These are phyloP conservation scores for Spea bombifrons DNA, from an alignment of 2,113 vertebrate species.

Conservation along the genomic window DNA sequence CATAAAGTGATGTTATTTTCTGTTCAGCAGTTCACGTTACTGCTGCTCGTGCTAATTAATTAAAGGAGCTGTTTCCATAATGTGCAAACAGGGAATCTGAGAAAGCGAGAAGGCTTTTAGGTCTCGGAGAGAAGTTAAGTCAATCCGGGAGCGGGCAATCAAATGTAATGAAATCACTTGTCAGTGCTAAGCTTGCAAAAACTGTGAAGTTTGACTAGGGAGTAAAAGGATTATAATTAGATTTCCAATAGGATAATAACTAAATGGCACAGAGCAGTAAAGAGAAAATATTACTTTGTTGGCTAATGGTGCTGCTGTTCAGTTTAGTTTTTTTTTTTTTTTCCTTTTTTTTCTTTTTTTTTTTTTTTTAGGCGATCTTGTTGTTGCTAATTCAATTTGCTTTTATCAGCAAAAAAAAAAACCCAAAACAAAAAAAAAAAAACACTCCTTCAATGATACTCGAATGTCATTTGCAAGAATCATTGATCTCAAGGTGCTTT, in stretches of 20 bases:
- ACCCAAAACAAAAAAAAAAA: not conserved
- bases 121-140: constrained; percentile 73
- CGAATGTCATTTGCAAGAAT: constrained; percentile 73
- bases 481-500: constrained; percentile 71
- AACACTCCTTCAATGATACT: constrained; percentile 58
- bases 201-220: constrained; percentile 84
- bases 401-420: constrained; percentile 72
- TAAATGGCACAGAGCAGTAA: constrained; percentile 80
- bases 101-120: constrained; percentile 79
- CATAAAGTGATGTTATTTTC: constrained; percentile 83
- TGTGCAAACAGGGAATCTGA: constrained; percentile 80
- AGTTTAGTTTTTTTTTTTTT: constrained; percentile 66
- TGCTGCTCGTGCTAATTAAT: constrained; percentile 85
- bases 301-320: constrained; percentile 74
- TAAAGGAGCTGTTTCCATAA: constrained; percentile 79
- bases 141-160: constrained; percentile 76
- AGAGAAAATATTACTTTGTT: constrained; percentile 80
- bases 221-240: constrained; percentile 89
- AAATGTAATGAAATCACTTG: constrained; percentile 91
- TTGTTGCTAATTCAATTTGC: constrained; percentile 74
- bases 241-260: constrained; percentile 86
- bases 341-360: constrained; percentile 61
- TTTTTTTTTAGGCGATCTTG: constrained; percentile 64
- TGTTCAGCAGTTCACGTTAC: constrained; percentile 85
- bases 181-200: constrained; percentile 90